A percentile compares a stretch with the other conserved stretches of the same genome.
Conservation (phyloP, 2,888 invertebrate species). For the Agrochola circellaris region DNA sequence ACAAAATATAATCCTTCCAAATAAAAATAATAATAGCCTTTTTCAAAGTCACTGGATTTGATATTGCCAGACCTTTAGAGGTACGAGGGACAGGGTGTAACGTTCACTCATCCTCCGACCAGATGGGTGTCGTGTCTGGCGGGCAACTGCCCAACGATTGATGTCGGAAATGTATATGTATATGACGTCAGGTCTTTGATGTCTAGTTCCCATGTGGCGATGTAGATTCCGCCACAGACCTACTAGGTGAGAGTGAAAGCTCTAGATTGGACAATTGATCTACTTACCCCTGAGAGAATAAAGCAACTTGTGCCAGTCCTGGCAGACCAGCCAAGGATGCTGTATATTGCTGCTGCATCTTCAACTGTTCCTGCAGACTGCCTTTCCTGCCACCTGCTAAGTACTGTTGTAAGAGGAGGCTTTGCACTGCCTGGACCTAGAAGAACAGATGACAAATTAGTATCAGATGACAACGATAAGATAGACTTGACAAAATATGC, state of each 20-base stretch:
- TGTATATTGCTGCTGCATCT: conserved; percentile 88
- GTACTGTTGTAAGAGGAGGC: conserved; percentile 87
- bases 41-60: background rate
- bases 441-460: conserved; percentile 32
- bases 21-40: background rate
- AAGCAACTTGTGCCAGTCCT: conserved; percentile 86
- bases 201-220: too few species aligned
- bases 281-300: conserved; percentile 87
- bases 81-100: too few species aligned
- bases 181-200: too few species aligned
- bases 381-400: conserved; percentile 86
- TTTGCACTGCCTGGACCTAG: conserved; percentile 89
- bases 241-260: too few species aligned
- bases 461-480: too few species aligned
- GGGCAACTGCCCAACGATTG: too few species aligned
- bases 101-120: too few species aligned
- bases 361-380: conserved; percentile 86
- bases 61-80: background rate
- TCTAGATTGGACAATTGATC: background rate
- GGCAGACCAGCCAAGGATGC: conserved; percentile 86
- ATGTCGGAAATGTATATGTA: too few species aligned
- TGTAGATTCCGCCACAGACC: too few species aligned
- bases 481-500: background rate
- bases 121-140: too few species aligned
- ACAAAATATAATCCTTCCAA: background rate